A percentile compares a stretch with the other conserved stretches of the same genome.
These are phyloP conservation scores for Saccopteryx bilineata DNA, from an alignment of 2,113 vertebrate genomes.

Conservation along the genomic window DNA sequence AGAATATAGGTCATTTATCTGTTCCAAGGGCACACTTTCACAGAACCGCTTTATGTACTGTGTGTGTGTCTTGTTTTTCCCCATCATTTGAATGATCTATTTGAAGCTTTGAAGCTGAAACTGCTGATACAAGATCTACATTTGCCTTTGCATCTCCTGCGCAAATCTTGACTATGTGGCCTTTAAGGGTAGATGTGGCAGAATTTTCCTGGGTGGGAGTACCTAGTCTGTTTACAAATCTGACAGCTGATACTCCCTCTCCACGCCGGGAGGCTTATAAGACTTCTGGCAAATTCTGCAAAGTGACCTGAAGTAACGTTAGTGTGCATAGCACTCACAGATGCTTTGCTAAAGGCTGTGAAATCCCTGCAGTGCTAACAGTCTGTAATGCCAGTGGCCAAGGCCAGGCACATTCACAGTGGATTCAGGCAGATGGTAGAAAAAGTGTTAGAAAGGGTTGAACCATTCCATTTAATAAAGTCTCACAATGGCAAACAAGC, in stretches of 20 bases:
- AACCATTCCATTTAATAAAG: too few relatives aligned
- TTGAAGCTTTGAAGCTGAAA: constrained; percentile 96
- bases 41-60: background rate
- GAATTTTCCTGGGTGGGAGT: constrained; percentile 89
- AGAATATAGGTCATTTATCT: background rate
- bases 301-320: constrained; percentile 94
- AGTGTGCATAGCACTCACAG: constrained; percentile 94
- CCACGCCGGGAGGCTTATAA: constrained; percentile 91
- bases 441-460: too few relatives aligned
- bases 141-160: constrained; percentile 94
- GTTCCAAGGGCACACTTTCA: constrained; percentile 54
- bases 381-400: too few relatives aligned
- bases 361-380: constrained; percentile 93
- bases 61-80: background rate
- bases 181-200: constrained; percentile 93
- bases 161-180: constrained; percentile 93
- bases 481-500: too few relatives aligned
- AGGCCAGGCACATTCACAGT: too few relatives aligned
- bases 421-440: too few relatives aligned
- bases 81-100: constrained; percentile 90
- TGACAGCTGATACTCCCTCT: constrained; percentile 93
- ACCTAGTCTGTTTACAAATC: constrained; percentile 92
- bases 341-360: constrained; percentile 95
- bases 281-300: constrained; percentile 94
- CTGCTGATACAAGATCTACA: constrained; percentile 94